phyloP scores from a whole-genome alignment of 1,140 invertebrate genomes.

The Drosophila nigromelanica region DNA sequence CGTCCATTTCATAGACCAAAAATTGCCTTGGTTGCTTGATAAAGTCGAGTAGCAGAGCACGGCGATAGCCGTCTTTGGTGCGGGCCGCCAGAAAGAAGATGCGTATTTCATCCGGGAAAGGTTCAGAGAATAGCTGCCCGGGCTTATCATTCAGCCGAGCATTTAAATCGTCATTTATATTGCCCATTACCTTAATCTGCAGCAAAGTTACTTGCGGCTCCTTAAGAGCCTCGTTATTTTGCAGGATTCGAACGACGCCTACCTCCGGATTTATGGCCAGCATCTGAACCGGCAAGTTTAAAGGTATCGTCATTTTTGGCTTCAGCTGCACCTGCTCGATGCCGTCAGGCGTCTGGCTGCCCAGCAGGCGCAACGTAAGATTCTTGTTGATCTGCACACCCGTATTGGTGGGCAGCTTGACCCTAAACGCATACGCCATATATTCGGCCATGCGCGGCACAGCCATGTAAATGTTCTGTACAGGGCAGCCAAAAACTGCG shows the following conservation, averaged over 20 bases:
- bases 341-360: slow-evolving; percentile 29
- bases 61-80: slow-evolving; percentile 48
- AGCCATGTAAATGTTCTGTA: slow-evolving; percentile 28
- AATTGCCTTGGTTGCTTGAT: slow-evolving; percentile 23
- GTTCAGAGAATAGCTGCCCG: background rate
- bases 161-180: slow-evolving; percentile 44
- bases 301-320: slow-evolving; percentile 35
- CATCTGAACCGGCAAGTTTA: slow-evolving; percentile 44
- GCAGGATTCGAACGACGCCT: slow-evolving; percentile 26
- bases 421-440: slow-evolving; percentile 46
- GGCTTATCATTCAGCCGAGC: slow-evolving; percentile 5
- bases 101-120: slow-evolving; percentile 15
- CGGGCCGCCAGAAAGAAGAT: slow-evolving; percentile 43
- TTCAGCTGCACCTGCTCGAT: slow-evolving; percentile 46
- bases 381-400: slow-evolving; percentile 49
- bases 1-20: slow-evolving; percentile 68
- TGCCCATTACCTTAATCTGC: slow-evolving; percentile 40
- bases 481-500: background rate
- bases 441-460: slow-evolving; percentile 30
- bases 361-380: slow-evolving; percentile 39
- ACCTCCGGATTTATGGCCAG: slow-evolving; percentile 38
- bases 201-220: slow-evolving; percentile 38
- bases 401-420: slow-evolving; percentile 29
- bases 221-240: background rate
- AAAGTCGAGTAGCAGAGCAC: slow-evolving; percentile 52